Evolutionary conservation across 2,888 invertebrate genomes (phyloP).

Genomic region (Sphaerophoria taeniata): DNA sequence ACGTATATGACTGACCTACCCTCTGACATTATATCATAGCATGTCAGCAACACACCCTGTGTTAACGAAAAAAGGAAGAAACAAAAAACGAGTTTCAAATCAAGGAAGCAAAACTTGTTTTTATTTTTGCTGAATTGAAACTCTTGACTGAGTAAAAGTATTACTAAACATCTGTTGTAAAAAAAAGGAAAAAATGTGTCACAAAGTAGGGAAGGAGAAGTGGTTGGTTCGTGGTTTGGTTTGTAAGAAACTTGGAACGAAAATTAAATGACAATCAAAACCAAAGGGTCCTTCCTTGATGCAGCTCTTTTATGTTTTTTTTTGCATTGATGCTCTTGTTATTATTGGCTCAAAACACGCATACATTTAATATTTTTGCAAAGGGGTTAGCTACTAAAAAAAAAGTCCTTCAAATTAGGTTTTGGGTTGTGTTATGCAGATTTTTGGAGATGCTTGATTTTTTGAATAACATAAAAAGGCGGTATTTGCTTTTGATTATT

Average conservation of each 20-base stretch:
- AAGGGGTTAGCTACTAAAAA: neutral
- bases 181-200: conserved; percentile 46
- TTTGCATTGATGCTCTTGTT: conserved; percentile 34
- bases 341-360: conserved; percentile 47
- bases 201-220: conserved; percentile 2
- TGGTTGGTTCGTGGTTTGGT: conserved; percentile 8
- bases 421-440: conserved; percentile 14
- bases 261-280: conserved; percentile 53
- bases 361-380: conserved; percentile 18
- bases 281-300: conserved; percentile 29
- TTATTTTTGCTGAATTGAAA: conserved; percentile 47
- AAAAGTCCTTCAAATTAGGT: neutral
- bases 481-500: no score
- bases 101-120: conserved; percentile 56
- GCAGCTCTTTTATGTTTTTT: neutral
- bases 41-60: conserved; percentile 37
- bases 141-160: conserved; percentile 37
- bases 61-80: conserved; percentile 6
- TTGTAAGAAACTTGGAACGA: neutral
- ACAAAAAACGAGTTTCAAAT: conserved; percentile 18
- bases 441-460: conserved; percentile 18
- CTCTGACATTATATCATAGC: conserved; percentile 53
- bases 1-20: conserved; percentile 64
- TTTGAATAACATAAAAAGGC: neutral
- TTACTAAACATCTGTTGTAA: conserved; percentile 61